These are phyloP conservation scores for Perca schrenkii DNA, from an alignment of 2,113 vertebrate species.

Conservation along the genomic window DNA sequence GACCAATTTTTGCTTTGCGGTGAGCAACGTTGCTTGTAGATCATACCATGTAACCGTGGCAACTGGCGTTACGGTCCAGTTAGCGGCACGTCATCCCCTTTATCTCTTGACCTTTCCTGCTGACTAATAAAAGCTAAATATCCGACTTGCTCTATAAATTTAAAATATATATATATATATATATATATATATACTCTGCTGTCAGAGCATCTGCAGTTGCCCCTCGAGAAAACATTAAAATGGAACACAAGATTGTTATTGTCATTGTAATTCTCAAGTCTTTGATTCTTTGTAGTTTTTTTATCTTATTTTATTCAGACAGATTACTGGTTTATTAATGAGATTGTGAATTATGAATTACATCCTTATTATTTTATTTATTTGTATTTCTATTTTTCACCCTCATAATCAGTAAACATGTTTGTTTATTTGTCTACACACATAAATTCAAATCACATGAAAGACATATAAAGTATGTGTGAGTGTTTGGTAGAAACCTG, in stretches of 20 bases:
- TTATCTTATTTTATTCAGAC: not conserved
- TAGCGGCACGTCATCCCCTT: not conserved
- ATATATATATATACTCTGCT: not conserved
- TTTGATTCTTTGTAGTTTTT: not conserved
- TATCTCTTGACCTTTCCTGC: slow-evolving; percentile 35
- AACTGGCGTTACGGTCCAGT: not conserved
- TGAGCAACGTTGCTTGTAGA: not conserved
- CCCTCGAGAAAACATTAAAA: not conserved
- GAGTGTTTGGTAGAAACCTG: not conserved
- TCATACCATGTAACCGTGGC: not conserved
- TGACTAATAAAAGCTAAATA: slow-evolving; percentile 4
- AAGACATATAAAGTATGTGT: not conserved
- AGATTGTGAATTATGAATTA: slow-evolving; percentile 18
- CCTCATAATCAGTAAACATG: not conserved
- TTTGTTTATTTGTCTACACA: not conserved
- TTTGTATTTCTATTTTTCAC: not conserved
- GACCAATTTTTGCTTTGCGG: not conserved
- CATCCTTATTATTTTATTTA: not conserved
- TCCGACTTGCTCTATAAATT: not conserved
- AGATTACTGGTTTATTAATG: not conserved
- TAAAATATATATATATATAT: not conserved
- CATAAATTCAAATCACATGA: not conserved
- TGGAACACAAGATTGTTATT: not conserved
- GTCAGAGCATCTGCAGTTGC: not conserved
- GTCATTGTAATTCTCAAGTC: not conserved